Percentiles rank a stretch among this genome's conserved stretches.
Conservation (phyloP, 2,797 vertebrate species). For the Anomalospiza imberbis region DNA sequence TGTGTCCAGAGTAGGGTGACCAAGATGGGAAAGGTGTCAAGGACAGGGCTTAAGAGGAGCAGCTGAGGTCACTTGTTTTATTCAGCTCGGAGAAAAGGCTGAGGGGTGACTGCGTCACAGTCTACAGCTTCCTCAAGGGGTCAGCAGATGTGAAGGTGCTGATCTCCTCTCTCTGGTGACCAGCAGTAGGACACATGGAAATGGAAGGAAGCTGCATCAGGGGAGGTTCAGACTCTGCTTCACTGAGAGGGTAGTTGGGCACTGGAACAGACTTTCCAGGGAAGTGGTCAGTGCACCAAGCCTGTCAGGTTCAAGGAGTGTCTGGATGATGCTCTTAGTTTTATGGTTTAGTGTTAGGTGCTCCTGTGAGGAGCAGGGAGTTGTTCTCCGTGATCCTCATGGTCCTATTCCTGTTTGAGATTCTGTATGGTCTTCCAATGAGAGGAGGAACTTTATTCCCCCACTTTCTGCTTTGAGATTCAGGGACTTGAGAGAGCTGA, state of each 20-base stretch:
- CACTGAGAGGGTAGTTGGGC: neutral
- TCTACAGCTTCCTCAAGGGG: neutral
- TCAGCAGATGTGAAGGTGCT: neutral
- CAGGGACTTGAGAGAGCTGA: neutral
- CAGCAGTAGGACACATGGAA: neutral
- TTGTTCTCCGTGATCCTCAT: neutral
- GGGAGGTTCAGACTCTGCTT: neutral
- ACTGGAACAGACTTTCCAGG: neutral
- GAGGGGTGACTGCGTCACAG: neutral
- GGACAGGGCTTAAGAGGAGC: neutral
- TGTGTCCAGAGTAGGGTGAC: neutral
- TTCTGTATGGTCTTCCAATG: neutral
- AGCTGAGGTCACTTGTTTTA: neutral
- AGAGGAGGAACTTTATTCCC: neutral
- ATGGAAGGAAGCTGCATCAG: neutral
- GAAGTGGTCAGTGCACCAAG: neutral
- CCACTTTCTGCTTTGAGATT: neutral
- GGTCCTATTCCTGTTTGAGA: neutral
- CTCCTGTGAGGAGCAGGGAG: neutral
- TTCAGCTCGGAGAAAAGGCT: neutral
- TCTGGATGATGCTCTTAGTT: neutral
- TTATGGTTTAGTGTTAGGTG: neutral
- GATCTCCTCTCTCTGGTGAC: neutral
- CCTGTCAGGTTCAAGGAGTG: neutral
- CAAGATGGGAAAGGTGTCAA: neutral